A percentile compares a stretch with the other conserved stretches of the same genome.
Evolutionary conservation across 37 sponge, comb jelly and placozoan species (phyloP).

Genomic region (Theonella swinhoei): DNA sequence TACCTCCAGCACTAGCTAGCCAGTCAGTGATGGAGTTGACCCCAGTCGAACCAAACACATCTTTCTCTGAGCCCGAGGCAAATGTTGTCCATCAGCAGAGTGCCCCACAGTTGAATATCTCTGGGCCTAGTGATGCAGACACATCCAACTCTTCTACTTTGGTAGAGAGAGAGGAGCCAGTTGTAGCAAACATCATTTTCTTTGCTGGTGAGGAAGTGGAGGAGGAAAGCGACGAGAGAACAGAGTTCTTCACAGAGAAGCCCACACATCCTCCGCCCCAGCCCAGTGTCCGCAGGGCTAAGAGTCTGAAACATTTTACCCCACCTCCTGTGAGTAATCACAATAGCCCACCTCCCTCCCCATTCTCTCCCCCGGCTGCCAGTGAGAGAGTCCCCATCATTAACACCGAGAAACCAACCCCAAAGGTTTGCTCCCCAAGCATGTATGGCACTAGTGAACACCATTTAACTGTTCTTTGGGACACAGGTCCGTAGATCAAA

Average conservation of each 20-base stretch:
- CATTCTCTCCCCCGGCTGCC: background rate
- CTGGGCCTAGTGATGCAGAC: too few relatives aligned
- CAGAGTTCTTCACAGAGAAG: background rate
- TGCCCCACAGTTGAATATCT: too few relatives aligned
- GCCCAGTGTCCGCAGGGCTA: background rate
- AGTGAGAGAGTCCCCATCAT: background rate
- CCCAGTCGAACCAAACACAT: too few relatives aligned
- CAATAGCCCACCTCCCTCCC: background rate
- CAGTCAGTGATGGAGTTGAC: too few relatives aligned
- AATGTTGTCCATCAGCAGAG: too few relatives aligned
- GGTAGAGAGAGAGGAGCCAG: constrained; percentile 7
- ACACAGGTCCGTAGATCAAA: background rate
- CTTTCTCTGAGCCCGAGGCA: too few relatives aligned
- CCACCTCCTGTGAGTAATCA: background rate
- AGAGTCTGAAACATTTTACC: constrained; percentile 4
- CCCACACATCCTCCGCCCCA: constrained; percentile 1
- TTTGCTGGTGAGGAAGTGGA: constrained; percentile 19
- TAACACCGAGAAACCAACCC: background rate
- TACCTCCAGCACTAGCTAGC: background rate
- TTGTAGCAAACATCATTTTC: constrained; percentile 26
- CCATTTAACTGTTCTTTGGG: too few relatives aligned
- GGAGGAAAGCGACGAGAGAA: constrained; percentile 2
- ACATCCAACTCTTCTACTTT: background rate
- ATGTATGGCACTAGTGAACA: too few relatives aligned
- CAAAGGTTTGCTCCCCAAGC: background rate